Base-by-base conservation (phyloP, 2,797 vertebrate genomes). In the Hylomyscus alleni region DNA sequence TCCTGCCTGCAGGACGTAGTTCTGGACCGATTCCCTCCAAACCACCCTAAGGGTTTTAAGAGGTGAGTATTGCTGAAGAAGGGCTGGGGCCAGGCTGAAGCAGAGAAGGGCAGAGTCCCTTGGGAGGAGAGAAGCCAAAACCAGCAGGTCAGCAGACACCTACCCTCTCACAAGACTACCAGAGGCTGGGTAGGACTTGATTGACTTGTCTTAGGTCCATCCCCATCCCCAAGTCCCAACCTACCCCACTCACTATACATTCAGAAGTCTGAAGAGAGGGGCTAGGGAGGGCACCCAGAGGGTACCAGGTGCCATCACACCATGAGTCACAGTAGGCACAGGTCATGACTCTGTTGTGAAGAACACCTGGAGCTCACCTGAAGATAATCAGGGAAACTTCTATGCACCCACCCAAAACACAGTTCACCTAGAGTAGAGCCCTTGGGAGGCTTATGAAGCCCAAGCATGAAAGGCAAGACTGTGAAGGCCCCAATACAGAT, bases 181-280 rank as follows among this genome's bases (percentile, higher is more conserved):
- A 85, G 72, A 96, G 72, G 31, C 56, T 78, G 67, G 50, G 50
- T 29, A 77, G 62, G 91, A 93, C 15, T 24, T 69, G 17, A 50
- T 54, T 75, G 29, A 89, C 17, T 29, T 29, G 20, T 76, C 20
- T 44, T 78, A 44, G 20, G 3, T 40, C n/a, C 22, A 14, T 93
- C 62, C 31, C 10, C 5, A 77, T 15, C 10, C 58, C 93, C 37
- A 40, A 58, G 67, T n/a, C 72, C 50, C 34, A 94, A 56, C 20
- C 37, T 58, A 85, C 34, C 31, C 58, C 95, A 95, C 2, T 1
- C 94, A 93, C 3, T 1, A 93, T 91, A 93, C 96, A 94, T 93
- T 92, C 93, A 86, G 34, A 40, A 91, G 47, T 95, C 85, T 76
- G n/a, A 92, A 83, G 73, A 84, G 91, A 93, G 93, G 84, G 90